Evolutionary conservation across 1,140 invertebrate species (phyloP).

Genomic region (Drosophila ficusphila): DNA sequence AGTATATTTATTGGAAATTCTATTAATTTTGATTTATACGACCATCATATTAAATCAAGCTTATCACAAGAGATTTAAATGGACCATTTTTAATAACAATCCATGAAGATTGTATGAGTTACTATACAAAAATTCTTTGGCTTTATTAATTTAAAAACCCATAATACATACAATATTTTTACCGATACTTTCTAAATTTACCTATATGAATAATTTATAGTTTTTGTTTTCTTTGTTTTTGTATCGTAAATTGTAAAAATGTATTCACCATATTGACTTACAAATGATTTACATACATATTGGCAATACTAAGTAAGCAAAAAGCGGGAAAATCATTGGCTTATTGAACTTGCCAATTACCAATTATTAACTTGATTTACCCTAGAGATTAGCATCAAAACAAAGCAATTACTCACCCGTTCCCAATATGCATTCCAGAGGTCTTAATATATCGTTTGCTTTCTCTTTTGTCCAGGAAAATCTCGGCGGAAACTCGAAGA

Average conservation of each 20-base stretch:
- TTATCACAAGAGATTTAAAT: slow-evolving; percentile 1
- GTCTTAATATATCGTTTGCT: neutral
- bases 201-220: too few species aligned
- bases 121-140: neutral
- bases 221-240: too few species aligned
- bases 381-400: neutral
- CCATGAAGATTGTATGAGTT: neutral
- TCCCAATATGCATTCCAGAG: neutral
- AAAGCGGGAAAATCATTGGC: neutral
- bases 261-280: neutral
- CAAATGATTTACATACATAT: too few species aligned
- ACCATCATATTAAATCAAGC: neutral
- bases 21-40: neutral
- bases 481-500: slow-evolving; percentile 96
- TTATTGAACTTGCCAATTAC: neutral
- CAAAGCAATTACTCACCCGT: neutral
- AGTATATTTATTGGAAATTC: neutral
- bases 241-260: neutral
- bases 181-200: too few species aligned
- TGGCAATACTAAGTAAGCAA: neutral
- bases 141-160: too few species aligned
- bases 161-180: too few species aligned
- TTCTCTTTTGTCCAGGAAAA: slow-evolving; percentile 88
- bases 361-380: slow-evolving; percentile 1
- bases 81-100: slow-evolving; percentile 4